Base-by-base conservation (phyloP, 2,888 invertebrate genomes). In the Athetis lepigone region DNA sequence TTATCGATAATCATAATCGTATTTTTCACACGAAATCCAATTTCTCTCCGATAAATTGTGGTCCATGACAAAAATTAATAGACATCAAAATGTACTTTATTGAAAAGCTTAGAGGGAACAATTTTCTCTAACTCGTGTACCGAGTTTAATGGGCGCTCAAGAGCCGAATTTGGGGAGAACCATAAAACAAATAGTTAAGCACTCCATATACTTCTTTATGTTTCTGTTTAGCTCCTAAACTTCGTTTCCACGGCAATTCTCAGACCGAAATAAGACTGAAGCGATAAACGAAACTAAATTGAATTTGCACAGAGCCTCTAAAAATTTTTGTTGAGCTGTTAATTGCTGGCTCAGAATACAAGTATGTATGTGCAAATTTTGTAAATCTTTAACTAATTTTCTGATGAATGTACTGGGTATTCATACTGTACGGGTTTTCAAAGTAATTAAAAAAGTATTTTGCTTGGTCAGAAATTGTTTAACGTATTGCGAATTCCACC, bases 51-150 rank as follows among this genome's bases (percentile, higher is more conserved):
- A 62, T 64, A 73, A 62, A 66, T 56, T 62, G 43, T 47, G 56
- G 43, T 60, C 61, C 51, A 58, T 57, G 68, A 72, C 39, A 61
- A 66, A 65, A 75, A 72, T 45, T 65, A 63, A 68, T 63, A 39
- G 60, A 36, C 18, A 19, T 39, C 11, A 40, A 59, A 56, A 43
- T 63, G 37, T 39, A 37, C 40, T 47, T 58, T 56, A 75, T 72
- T 66, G 58, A 63, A 62, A 64, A 79, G 54, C 47, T 64, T 47
- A 16, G 16, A 23, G 43, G 58, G 49, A 62, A 27, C 54, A 70
- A 67, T 70, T 61, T 73, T 11, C 21, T 7, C 4, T n/a, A 43
- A 37, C 39, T 59, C 55, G 65, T 40, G 57, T 60, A 43, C 8
- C 4, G 25, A 13, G 42, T 61, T 75, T 67, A 67, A 63, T 58